Conservation (phyloP, 2,113 vertebrate genomes). For the Scytalopus superciliaris region DNA sequence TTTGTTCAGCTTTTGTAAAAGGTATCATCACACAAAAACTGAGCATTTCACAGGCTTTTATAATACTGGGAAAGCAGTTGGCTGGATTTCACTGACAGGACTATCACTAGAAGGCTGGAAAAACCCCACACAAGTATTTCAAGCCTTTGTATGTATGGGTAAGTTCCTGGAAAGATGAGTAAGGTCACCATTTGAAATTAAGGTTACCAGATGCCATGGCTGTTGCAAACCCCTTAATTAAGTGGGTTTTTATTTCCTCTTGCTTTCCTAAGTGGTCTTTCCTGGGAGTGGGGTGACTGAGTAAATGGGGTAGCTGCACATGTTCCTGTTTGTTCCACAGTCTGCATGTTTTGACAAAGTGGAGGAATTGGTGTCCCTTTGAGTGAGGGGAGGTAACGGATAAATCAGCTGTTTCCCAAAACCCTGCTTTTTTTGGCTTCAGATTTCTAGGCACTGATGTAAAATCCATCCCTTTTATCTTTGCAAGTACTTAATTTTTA, state of each 20-base stretch:
- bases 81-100: not conserved
- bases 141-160: not conserved
- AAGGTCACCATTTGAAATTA: not conserved
- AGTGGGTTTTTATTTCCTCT: not conserved
- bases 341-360: fast-evolving
- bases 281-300: not conserved
- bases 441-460: too few species aligned
- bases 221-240: not conserved
- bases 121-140: not conserved
- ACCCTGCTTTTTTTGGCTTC: not conserved
- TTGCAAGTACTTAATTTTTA: not conserved
- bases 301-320: not conserved
- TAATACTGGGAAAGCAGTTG: not conserved
- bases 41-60: conserved; percentile 2
- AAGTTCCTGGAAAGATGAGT: not conserved
- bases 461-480: not conserved
- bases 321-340: not conserved
- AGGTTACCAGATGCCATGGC: not conserved
- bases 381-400: not conserved
- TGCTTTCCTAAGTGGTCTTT: not conserved
- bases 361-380: not conserved
- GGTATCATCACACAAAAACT: not conserved
- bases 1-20: conserved; percentile 6
- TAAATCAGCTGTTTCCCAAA: not conserved
- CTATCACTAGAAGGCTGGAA: not conserved